These are phyloP conservation scores for Leucoma salicis DNA, from an alignment of 2,888 invertebrate species.

Conservation along the genomic window DNA sequence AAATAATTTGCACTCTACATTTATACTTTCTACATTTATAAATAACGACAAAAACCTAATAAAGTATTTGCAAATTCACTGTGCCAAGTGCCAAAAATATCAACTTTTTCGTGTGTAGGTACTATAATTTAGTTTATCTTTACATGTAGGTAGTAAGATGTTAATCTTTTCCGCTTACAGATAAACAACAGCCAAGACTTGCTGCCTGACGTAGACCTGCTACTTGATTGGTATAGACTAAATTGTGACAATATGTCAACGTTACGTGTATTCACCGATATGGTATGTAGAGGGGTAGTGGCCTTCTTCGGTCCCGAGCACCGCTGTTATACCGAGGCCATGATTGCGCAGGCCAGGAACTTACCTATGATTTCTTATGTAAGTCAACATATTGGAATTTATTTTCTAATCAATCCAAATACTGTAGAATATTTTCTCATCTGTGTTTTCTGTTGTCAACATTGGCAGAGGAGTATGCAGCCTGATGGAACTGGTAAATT, in stretches of 20 bases:
- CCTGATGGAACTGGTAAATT: too few species aligned
- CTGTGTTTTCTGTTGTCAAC: too few species aligned
- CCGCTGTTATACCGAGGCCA: constrained; percentile 96
- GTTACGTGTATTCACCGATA: constrained; percentile 92
- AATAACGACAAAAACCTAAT: too few species aligned
- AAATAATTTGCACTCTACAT: too few species aligned
- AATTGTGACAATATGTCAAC: constrained; percentile 92
- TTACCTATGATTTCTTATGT: constrained; percentile 99
- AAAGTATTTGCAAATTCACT: too few species aligned
- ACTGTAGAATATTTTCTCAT: too few species aligned
- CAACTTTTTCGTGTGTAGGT: too few species aligned
- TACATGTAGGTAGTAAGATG: background rate
- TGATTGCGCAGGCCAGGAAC: constrained; percentile 95
- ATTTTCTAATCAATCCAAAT: too few species aligned
- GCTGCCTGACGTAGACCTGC: constrained; percentile 88
- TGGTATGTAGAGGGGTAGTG: constrained; percentile 94
- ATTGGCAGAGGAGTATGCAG: too few species aligned
- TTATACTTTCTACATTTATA: too few species aligned
- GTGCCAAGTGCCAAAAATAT: too few species aligned
- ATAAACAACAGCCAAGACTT: constrained; percentile 86
- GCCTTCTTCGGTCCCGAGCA: constrained; percentile 98
- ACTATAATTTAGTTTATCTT: constrained; percentile 36
- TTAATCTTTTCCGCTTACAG: constrained; percentile 68
- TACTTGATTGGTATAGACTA: constrained; percentile 91
- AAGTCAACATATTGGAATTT: too few species aligned